These are phyloP conservation scores for Strigamia crassipes DNA, from an alignment of 2,888 invertebrate species.

Conservation along the genomic window DNA sequence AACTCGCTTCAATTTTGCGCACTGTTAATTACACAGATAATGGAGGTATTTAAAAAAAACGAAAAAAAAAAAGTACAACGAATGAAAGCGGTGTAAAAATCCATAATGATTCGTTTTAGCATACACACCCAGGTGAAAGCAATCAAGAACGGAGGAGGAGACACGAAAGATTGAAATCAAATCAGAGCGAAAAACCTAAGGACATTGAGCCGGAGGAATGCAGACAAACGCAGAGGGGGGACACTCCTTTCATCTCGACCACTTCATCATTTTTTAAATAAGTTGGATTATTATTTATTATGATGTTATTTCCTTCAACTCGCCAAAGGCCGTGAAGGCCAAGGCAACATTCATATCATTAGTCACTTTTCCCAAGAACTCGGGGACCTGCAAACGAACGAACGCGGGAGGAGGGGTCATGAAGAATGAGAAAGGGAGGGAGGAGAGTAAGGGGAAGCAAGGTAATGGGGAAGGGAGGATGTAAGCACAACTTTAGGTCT, in stretches of 20 bases:
- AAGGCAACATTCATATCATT: conserved; percentile 42
- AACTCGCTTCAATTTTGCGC: conserved; percentile 29
- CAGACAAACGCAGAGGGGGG: conserved; percentile 40
- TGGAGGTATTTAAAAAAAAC: conserved; percentile 27
- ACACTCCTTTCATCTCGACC: conserved; percentile 42
- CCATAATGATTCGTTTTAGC: conserved; percentile 32
- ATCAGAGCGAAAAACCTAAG: conserved; percentile 38
- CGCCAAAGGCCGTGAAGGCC: conserved; percentile 40
- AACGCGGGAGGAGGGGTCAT: conserved; percentile 23
- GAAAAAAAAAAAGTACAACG: neutral
- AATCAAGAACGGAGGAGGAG: conserved; percentile 24
- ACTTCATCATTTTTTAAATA: conserved; percentile 40
- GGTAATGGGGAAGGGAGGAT: neutral
- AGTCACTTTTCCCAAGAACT: conserved; percentile 42
- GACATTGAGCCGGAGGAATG: conserved; percentile 42
- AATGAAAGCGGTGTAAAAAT: conserved; percentile 32
- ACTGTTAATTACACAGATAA: conserved; percentile 36
- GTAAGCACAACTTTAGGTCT: conserved; percentile 21
- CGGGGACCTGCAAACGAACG: conserved; percentile 36
- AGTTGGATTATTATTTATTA: conserved; percentile 42
- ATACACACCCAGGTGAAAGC: conserved; percentile 32
- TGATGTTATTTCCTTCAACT: conserved; percentile 42
- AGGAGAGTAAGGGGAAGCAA: conserved; percentile 9
- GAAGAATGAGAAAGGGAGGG: conserved; percentile 41
- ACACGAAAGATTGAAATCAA: neutral